These are phyloP conservation scores for Eucriotettix oculatus DNA, from an alignment of 2,888 invertebrate genomes.

Conservation along the genomic window DNA sequence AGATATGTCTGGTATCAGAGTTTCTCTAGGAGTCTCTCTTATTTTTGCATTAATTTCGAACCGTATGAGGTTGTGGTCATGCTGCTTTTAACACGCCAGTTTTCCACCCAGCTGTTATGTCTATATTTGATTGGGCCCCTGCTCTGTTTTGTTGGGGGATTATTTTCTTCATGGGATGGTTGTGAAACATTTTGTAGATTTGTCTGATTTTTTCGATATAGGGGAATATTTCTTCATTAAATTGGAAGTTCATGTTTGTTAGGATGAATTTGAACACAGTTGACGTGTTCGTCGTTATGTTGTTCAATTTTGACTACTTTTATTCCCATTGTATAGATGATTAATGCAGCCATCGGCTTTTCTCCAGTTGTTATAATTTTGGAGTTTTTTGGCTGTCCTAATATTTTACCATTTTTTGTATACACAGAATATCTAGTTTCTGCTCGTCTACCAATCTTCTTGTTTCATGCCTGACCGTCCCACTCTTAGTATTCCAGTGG, in stretches of 20 bases:
- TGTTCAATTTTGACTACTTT: background rate
- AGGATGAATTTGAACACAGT: background rate
- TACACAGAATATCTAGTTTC: background rate
- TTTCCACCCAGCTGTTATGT: background rate
- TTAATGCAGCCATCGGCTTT: background rate
- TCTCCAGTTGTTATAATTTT: background rate
- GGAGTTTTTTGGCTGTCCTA: background rate
- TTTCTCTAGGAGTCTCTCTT: too few relatives aligned
- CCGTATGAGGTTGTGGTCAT: background rate
- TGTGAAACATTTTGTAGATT: too few relatives aligned
- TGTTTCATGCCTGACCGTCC: background rate
- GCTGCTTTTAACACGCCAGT: background rate
- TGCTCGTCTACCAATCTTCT: background rate
- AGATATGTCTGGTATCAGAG: too few relatives aligned
- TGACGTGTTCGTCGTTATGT: background rate
- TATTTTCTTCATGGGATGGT: background rate
- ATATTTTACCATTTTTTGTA: background rate
- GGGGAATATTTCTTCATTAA: too few relatives aligned
- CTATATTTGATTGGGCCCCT: background rate
- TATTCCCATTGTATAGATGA: too few relatives aligned
- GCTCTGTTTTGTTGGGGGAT: background rate
- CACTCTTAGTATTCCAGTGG: too few relatives aligned
- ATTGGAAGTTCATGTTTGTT: background rate
- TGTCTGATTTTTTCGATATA: background rate
- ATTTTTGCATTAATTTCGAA: background rate